Base-by-base conservation (phyloP, 2,113 vertebrate species). In the Balaenoptera acutorostrata region DNA sequence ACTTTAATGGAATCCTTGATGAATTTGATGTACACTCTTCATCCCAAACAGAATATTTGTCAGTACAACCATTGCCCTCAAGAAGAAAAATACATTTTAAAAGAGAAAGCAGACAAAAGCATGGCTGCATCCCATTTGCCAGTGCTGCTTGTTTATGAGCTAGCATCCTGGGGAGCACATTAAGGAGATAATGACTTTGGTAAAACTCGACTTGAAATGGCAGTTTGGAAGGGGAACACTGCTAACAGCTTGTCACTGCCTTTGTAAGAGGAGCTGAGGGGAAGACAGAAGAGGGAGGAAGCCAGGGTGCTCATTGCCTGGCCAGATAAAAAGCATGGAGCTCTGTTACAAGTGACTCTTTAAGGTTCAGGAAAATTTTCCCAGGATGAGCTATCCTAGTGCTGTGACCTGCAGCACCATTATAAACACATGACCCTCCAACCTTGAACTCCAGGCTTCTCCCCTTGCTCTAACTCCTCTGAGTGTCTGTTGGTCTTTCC, bases 121-220 rank as follows among this genome's bases (percentile, higher is more conserved):
- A 3, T 21, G 7, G 4, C 31, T 41, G 64, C 15, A 0, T 71
- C 7, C 33, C 23, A 15, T 31, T n/a, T 78, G 85, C 66, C 2
- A 11, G 61, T 31, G 59, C 59, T 13, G 1, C 64, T 61, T 55
- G 25, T 59, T 89, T 66, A 41, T 86, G 57, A 94, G 68, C 17
- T 13, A 74, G 82, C 66, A 6, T 86, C 77, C 90, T 21, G 13
- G 33, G 61, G 72, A 97, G 49, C 57, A 66, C 89, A 96, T 91
- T 82, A 92, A 83, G 93, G 93, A 87, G 78, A 69, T 89, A 41
- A 93, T 69, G 86, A 23, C 78, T 95, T 85, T 64, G 82, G 8
- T 21, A 72, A 88, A 72, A 33, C 77, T 59, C 8, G 0, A 59
- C 84, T 63, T 55, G 72, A 68, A 68, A 69, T 90, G 86, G 61